Evolutionary conservation across 2,888 invertebrate genomes (phyloP), one percentile per base, ranked within the genome.

Genomic region (Thera obeliscata): DNA sequence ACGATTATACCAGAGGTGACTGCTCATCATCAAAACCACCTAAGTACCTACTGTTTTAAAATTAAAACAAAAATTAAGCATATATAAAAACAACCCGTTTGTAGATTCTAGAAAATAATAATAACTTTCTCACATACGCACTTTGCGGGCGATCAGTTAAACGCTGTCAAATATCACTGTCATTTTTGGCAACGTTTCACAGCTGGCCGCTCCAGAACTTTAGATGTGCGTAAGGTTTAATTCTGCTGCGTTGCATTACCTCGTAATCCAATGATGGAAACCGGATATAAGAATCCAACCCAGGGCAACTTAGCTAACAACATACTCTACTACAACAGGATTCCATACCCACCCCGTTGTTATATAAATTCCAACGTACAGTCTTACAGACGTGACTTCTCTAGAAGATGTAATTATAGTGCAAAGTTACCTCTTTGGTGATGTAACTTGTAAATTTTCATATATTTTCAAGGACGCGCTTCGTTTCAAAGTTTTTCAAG

Each of bases 311-410:
- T 33, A 33, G 2, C 33, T 33, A 9, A 8, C 52, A 50, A 22
- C 22, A 52, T 33, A 33, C 9, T 9, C 22, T 2, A 50, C 7
- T 50, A 8, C 33, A 56, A 5, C n/a, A 38, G 56, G 6, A 56
- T 12, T 56, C 41, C 56, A 41, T 12, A 41, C 41, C 50, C 50
- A 41, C 41, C 54, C 54, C 61, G 52, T 49, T 9, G 48, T 54
- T 12, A 12, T 58, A 22, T 65, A 56, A 8, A 56, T 43, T 12
- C 36, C 64, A 72, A 12, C 48, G 38, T 63, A 48, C 54, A 52
- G 35, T 49, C 50, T 56, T 11, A 38, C 43, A 64, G 38, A 55
- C 73, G 72, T 74, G 76, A 77, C 72, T 77, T 72, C 71, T 74
- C 72, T 73, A 65, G 46, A 55, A 66, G 66, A 67, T 55, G 38